These are phyloP conservation scores for Nemapogon koenigi DNA, from an alignment of 2,888 invertebrate species.

Conservation along the genomic window DNA sequence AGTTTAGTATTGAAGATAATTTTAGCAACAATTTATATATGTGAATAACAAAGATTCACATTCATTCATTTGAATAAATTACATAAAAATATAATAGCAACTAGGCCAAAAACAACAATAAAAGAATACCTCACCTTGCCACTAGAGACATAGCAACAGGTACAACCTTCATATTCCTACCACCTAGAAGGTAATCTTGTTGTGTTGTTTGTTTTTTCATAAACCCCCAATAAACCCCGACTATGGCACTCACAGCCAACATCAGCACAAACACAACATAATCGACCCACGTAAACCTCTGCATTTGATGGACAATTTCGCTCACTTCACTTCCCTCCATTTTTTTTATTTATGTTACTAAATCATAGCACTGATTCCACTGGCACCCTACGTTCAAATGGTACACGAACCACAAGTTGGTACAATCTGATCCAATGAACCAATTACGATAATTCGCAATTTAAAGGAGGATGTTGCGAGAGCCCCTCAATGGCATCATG, in stretches of 20 bases:
- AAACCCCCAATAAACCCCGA: slow-evolving; percentile 86
- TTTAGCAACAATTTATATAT: no score
- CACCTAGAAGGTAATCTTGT: slow-evolving; percentile 81
- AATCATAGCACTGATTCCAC: no score
- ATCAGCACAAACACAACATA: slow-evolving; percentile 80
- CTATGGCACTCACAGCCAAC: slow-evolving; percentile 76
- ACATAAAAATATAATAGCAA: no score
- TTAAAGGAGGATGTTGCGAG: slow-evolving; percentile 63
- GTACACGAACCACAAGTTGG: slow-evolving; percentile 11
- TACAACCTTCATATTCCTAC: slow-evolving; percentile 80
- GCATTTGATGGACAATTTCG: slow-evolving; percentile 59
- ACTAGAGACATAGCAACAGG: slow-evolving; percentile 86
- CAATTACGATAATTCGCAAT: slow-evolving; percentile 65
- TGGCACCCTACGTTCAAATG: slow-evolving; percentile 37
- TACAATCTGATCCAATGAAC: slow-evolving; percentile 59
- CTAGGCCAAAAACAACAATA: no score
- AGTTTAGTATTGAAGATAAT: no score
- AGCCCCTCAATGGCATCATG: slow-evolving; percentile 39
- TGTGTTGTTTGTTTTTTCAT: slow-evolving; percentile 68
- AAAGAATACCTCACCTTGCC: slow-evolving; percentile 68
- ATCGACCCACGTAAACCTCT: slow-evolving; percentile 75
- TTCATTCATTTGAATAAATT: no score
- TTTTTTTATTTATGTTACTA: not conserved
- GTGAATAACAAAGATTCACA: no score
- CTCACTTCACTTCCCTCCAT: slow-evolving; percentile 36